Evolutionary conservation across 2,113 vertebrate species (phyloP), one percentile per base, ranked within the genome.

Genomic region (Oreochromis tanganicae): DNA sequence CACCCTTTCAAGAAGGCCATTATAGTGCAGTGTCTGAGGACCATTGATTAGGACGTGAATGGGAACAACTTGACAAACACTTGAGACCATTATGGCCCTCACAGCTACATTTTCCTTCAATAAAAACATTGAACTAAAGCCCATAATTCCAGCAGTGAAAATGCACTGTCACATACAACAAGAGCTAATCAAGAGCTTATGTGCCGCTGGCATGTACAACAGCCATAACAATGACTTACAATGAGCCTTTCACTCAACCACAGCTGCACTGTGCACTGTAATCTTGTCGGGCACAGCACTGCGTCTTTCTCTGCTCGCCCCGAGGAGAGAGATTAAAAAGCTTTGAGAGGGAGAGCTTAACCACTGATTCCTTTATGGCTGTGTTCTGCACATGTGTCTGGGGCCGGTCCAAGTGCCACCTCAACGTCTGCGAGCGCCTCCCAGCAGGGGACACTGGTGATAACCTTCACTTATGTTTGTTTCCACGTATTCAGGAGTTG

Each of bases 211-310:
- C 90, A 85, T 93, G 89, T 91, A 93, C 89, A 89, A 90, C 85
- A 91, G 88, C 87, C 88, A 48, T 89, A 94, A 94, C 89, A 94
- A 94, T 93, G 90, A 92, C 89, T 93, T 93, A 93, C 92, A 93
- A 93, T 92, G 85, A 92, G 88, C 85, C 87, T 92, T 91, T 93
- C 88, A 92, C 88, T 89, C 87, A 83, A 82, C 81, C n/a, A 43
- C 86, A 89, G 93, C 88, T 87, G 90, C 88, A 86, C 89, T 85
- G 88, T 88, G 88, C 54, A 91, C 91, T 90, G 86, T 95, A 93
- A 95, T 94, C 93, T 92, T 86, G 90, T 91, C 86, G 94, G 88
- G 87, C 85, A 85, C 91, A 95, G 92, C 90, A 81, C 85, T 88
- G 90, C 63, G 85, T 93, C 91, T 93, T 91, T 95, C 88, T 93